Conservation (phyloP, 2,888 invertebrate genomes). For the Bombylius discolor region DNA sequence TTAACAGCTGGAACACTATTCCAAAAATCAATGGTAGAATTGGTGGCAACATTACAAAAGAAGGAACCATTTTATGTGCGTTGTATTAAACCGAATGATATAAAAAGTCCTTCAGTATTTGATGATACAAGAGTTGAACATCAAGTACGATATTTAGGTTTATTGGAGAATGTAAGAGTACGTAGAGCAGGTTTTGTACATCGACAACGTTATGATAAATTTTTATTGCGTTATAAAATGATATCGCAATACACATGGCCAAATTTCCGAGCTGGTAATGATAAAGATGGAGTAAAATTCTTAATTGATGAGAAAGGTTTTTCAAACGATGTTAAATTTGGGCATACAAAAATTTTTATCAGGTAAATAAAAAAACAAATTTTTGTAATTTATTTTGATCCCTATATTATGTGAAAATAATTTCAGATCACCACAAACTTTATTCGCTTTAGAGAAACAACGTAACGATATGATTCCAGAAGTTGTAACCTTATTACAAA, state of each 20-base stretch:
- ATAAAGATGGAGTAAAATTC: conserved; percentile 71
- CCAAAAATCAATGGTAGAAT: conserved; percentile 84
- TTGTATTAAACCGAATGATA: conserved; percentile 93
- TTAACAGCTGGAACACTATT: conserved; percentile 88
- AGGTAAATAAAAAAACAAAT: conserved; percentile 38
- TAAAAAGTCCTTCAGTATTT: conserved; percentile 75
- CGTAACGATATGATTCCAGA: conserved; percentile 79
- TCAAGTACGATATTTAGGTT: conserved; percentile 61
- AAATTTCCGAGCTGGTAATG: conserved; percentile 67
- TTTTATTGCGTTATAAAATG: conserved; percentile 94
- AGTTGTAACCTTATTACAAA: conserved; percentile 86
- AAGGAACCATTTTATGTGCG: conserved; percentile 96
- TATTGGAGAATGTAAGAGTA: conserved; percentile 91
- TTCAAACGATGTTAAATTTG: conserved; percentile 77
- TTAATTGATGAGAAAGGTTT: conserved; percentile 70
- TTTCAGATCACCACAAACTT: conserved; percentile 62
- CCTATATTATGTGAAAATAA: background rate
- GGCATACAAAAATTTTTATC: conserved; percentile 92
- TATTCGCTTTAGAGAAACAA: conserved; percentile 78
- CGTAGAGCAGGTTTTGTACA: conserved; percentile 95
- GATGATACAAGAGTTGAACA: conserved; percentile 58
- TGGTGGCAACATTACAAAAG: conserved; percentile 74
- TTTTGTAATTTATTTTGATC: background rate
- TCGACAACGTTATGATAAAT: conserved; percentile 84
- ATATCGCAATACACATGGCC: conserved; percentile 94